A percentile compares a stretch with the other conserved stretches of the same genome.
phyloP scores from a whole-genome alignment of 2,113 vertebrate species.

The Alethe diademata region DNA sequence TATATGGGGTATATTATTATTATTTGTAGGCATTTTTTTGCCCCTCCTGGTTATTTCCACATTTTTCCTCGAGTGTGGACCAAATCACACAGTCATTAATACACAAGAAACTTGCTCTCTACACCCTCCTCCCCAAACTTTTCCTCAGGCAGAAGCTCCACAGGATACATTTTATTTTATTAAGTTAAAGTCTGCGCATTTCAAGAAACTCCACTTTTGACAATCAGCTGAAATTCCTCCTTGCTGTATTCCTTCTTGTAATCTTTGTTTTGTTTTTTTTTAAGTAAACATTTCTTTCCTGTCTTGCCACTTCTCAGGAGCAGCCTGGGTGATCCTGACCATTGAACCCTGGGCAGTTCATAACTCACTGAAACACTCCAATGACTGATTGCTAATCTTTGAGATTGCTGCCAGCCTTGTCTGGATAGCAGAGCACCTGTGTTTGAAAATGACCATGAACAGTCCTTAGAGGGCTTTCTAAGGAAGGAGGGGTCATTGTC shows the following conservation, averaged over 20 bases:
- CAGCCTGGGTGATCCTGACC: neutral
- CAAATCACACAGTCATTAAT: neutral
- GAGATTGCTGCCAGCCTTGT: neutral
- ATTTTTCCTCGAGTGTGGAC: neutral
- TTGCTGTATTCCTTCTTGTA: neutral
- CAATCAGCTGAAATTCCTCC: neutral
- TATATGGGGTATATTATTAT: too few relatives aligned
- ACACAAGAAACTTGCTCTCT: neutral
- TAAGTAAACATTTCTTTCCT: neutral
- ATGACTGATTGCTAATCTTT: neutral
- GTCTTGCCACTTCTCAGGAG: neutral
- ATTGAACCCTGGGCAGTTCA: neutral
- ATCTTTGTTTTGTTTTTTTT: neutral
- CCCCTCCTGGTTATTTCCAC: neutral
- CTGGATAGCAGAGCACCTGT: neutral
- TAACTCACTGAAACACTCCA: neutral
- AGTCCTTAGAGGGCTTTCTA: neutral
- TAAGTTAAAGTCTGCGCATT: neutral
- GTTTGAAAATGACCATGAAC: neutral
- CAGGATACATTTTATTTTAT: neutral
- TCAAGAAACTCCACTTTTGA: neutral
- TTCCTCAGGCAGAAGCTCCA: neutral
- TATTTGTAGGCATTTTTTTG: neutral
- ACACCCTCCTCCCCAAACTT: neutral
- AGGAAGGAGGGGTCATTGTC: neutral